A percentile compares a stretch with the other conserved stretches of the same genome.
Evolutionary conservation across 2,888 invertebrate genomes (phyloP).

Genomic region (Thelaira solivaga): DNA sequence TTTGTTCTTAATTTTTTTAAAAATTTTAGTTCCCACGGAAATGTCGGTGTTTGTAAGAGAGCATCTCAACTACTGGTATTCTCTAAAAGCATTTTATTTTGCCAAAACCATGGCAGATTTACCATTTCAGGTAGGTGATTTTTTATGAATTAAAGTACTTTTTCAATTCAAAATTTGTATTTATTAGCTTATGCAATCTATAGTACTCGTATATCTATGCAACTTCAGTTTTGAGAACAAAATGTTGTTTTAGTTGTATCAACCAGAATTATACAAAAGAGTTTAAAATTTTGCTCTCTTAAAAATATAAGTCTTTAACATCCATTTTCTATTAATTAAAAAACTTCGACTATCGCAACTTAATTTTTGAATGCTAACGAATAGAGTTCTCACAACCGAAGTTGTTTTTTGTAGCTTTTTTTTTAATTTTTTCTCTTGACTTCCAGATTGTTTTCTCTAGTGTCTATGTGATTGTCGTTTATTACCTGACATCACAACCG

Average conservation of each 20-base stretch:
- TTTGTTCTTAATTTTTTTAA: constrained; percentile 65
- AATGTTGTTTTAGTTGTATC: too few relatives aligned
- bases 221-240: too few relatives aligned
- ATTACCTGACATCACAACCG: constrained; percentile 97
- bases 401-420: constrained; percentile 71
- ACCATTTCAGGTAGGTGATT: constrained; percentile 91
- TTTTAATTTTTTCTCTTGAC: too few relatives aligned
- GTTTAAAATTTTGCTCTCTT: too few relatives aligned
- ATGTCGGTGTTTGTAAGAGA: constrained; percentile 96
- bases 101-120: constrained; percentile 97
- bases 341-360: too few relatives aligned
- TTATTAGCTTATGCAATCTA: too few relatives aligned
- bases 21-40: constrained; percentile 95
- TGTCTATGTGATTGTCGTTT: constrained; percentile 92
- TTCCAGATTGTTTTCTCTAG: constrained; percentile 92
- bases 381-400: background rate
- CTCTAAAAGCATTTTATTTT: constrained; percentile 96
- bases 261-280: too few relatives aligned
- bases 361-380: too few relatives aligned
- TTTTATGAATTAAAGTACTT: background rate
- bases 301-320: too few relatives aligned
- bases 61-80: constrained; percentile 98
- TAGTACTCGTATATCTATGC: too few relatives aligned
- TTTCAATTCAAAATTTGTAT: too few relatives aligned
- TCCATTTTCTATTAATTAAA: too few relatives aligned